Evolutionary conservation across 1,140 invertebrate species (phyloP), one percentile per base, ranked within the genome.

Genomic region (Lepidurus packardi): DNA sequence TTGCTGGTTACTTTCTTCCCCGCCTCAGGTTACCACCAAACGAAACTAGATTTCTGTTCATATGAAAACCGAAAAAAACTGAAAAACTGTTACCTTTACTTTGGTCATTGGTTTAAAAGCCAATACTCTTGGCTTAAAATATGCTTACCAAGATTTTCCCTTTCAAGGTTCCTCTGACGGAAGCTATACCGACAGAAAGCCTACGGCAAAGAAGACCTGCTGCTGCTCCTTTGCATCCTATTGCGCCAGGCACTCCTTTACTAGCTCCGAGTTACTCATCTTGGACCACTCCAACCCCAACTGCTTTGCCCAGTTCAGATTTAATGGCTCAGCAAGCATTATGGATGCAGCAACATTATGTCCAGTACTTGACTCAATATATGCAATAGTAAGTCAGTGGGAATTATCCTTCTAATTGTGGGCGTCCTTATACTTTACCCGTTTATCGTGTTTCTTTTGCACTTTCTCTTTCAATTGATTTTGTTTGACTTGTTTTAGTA

Each of bases 291-390:
- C 21, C 53, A 65, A 21, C 53, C 53, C 21, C 53, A n/a, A 21
- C 53, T 7, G 21, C 16, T 65, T 16, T 65, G 13, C 53, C 53
- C 3, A 65, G 53, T n/a, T 65, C 53, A 7, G 53, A 65, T 65
- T 65, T 65, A 16, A 65, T 65, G 53, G 21, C 53, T 13, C 53
- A 65, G 13, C 53, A 65, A 65, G 53, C 53, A 65, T 21, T 65
- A n/a, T 65, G 53, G 53, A 65, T 65, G 53, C 53, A 65, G 13
- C 53, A 65, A 13, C 53, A 65, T 65, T 65, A 65, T 65, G 53
- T 65, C 8, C 53, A 65, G 13, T 65, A 65, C 21, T 65, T 65
- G 21, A 65, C 53, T 65, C 53, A 65, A 21, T 65, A 65, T 21
- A 65, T 65, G 53, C 53, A 65, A 65, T 65, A 65, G 53, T 65